phyloP scores from a whole-genome alignment of 2,113 vertebrate species.

The Aepyceros melampus region DNA sequence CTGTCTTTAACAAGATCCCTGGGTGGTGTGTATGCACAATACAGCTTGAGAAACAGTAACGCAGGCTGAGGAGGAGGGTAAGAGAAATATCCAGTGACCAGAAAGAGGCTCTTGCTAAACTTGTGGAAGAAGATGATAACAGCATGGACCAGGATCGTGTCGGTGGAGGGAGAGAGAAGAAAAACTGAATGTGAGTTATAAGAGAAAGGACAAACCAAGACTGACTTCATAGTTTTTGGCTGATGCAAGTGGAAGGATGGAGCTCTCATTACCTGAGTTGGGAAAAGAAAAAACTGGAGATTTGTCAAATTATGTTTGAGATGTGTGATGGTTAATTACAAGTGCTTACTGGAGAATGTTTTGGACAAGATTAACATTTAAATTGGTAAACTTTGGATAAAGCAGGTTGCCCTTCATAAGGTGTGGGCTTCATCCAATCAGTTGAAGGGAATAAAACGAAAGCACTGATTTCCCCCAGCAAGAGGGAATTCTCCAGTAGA shows the following conservation, averaged over 20 bases:
- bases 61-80: background rate
- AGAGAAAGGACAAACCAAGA: background rate
- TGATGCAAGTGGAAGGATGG: background rate
- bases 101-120: background rate
- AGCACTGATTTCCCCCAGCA: background rate
- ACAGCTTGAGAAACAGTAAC: background rate
- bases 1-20: background rate
- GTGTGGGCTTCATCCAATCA: background rate
- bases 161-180: background rate
- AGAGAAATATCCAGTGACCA: background rate
- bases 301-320: background rate
- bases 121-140: background rate
- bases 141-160: background rate
- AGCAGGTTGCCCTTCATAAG: background rate
- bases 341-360: background rate
- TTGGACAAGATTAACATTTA: background rate
- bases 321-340: background rate
- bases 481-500: background rate
- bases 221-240: background rate
- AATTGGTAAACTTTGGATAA: background rate
- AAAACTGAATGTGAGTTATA: background rate
- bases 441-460: background rate
- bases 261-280: background rate
- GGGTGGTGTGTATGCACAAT: background rate
- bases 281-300: background rate